phyloP scores from a whole-genome alignment of 2,888 invertebrate species.

The Cantharis lateralis region DNA sequence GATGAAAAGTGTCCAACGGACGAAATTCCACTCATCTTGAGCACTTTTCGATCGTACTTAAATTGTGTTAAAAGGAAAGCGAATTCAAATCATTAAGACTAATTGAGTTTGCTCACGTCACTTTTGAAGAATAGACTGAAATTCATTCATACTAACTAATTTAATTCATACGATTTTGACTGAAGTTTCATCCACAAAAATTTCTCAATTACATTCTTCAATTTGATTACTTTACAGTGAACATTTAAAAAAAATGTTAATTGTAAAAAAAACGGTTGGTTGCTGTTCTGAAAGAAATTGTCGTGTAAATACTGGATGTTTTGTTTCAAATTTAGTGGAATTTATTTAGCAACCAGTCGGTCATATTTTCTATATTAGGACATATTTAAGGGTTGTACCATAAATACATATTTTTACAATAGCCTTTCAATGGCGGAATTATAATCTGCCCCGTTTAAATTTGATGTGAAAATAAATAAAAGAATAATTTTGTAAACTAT shows the following conservation, averaged over 20 bases:
- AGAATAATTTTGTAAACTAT: conserved; percentile 49
- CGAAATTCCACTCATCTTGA: neutral
- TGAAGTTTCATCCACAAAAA: conserved; percentile 41
- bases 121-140: conserved; percentile 49
- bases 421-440: conserved; percentile 31
- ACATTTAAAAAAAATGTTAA: neutral
- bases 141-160: conserved; percentile 43
- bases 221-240: neutral
- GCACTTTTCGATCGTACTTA: neutral
- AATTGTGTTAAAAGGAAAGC: neutral
- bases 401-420: conserved; percentile 33
- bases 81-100: conserved; percentile 24
- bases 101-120: conserved; percentile 36
- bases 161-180: conserved; percentile 46
- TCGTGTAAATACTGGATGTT: neutral
- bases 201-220: conserved; percentile 1
- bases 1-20: neutral
- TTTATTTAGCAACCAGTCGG: conserved; percentile 36
- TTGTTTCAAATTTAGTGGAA: neutral
- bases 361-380: conserved; percentile 26
- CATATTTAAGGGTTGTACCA: conserved; percentile 30
- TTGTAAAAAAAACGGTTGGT: conserved; percentile 15
- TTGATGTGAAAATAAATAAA: conserved; percentile 20
- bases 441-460: conserved; percentile 6
- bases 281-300: conserved; percentile 23